phyloP scores from a whole-genome alignment of 2,113 vertebrate species.

The Spilogale gracilis region DNA sequence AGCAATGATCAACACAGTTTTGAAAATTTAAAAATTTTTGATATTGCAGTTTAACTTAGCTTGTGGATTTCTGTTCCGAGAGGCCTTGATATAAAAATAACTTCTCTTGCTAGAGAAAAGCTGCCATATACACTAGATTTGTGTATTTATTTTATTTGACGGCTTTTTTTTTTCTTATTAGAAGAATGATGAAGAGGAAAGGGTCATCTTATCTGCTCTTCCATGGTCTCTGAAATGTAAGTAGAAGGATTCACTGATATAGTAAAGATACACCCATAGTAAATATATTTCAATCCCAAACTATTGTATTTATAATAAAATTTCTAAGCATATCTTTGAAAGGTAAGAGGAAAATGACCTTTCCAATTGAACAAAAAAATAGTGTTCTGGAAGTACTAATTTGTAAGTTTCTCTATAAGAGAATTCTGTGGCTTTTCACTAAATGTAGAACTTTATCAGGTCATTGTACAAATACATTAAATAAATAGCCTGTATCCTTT shows the following conservation, averaged over 20 bases:
- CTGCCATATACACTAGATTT: neutral
- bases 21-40: neutral
- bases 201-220: neutral
- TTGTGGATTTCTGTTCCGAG: neutral
- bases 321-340: neutral
- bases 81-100: neutral
- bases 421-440: neutral
- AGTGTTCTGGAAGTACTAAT: neutral
- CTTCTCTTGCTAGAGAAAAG: neutral
- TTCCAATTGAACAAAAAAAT: neutral
- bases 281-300: neutral
- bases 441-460: neutral
- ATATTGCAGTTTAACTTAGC: neutral
- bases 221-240: neutral
- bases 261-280: too few relatives aligned
- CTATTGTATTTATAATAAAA: neutral
- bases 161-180: neutral
- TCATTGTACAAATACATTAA: neutral
- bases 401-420: neutral
- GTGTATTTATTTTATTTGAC: neutral
- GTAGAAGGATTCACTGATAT: neutral
- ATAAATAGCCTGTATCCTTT: neutral
- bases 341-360: neutral
- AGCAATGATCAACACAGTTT: constrained; percentile 25
- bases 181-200: neutral